Evolutionary conservation across 2,113 vertebrate species (phyloP), one percentile per base, ranked within the genome.

Genomic region (Urocolius indicus): DNA sequence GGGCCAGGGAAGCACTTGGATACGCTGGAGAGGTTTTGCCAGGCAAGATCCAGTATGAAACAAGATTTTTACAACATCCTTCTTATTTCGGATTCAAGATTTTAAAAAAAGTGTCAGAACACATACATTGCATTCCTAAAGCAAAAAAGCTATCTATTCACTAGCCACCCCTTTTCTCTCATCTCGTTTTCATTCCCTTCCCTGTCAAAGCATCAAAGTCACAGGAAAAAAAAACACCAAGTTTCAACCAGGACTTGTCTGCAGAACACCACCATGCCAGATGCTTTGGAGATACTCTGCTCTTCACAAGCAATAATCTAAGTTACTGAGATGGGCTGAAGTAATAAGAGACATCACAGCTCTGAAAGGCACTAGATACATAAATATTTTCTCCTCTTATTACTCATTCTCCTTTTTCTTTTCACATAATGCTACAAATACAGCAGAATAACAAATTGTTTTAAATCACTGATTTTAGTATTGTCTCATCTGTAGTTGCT

Each of bases 401-500:
- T 78, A 81, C 24, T 51, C 77, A 55, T 48, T 90, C 83, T 59
- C 29, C n/a, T 80, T 76, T 85, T 57, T 69, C 72, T 86, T 92
- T 73, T 49, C 82, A 80, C 8, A 80, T 58, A 88, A 76, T 32
- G 36, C 75, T 66, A 76, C 41, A 93, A 87, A 88, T 86, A 73
- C 4, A 18, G 92, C 32, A 51, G 62, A 67, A 71, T 21, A 74
- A 72, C 45, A 15, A 23, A 24, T 55, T 91, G 67, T 62, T 68
- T 3, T 1, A 13, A 91, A 77, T 54, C 55, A 46, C 63, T 67
- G 76, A 29, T 77, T 90, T 90, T 51, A 83, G 61, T 67, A 68
- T 55, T 78, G 49, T 87, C 74, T 95, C 90, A 82, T 68, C 81
- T 87, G 81, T 68, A 78, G 92, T 87, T 96, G 88, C 93, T 87